A percentile compares a stretch with the other conserved stretches of the same genome.
Conservation (phyloP, 2,888 invertebrate species). For the Minunthozetes semirufus region DNA sequence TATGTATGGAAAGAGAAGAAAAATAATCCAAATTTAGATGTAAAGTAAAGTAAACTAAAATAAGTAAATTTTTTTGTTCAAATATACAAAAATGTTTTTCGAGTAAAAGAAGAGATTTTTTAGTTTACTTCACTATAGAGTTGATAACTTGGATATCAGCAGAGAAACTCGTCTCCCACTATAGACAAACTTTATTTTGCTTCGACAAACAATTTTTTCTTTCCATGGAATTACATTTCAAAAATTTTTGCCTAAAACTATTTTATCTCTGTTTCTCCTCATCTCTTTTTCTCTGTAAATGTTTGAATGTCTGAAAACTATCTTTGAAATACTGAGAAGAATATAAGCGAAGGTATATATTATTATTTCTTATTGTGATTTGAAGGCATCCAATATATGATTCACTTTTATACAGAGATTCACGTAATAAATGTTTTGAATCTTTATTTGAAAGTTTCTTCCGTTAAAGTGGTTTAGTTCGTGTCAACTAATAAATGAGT, state of each 20-base stretch:
- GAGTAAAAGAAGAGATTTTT: neutral
- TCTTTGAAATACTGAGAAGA: too few species aligned
- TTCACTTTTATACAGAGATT: neutral
- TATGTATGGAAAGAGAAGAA: neutral
- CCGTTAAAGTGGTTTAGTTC: neutral
- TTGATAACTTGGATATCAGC: neutral
- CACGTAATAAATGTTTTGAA: neutral
- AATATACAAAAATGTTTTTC: neutral
- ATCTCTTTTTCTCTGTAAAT: too few species aligned
- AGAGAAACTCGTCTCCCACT: too few species aligned
- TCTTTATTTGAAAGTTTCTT: neutral
- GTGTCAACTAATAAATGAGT: neutral
- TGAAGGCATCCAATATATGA: too few species aligned
- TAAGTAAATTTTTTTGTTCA: conserved; percentile 8
- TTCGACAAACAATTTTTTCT: conserved; percentile 6
- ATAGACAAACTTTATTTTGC: conserved; percentile 2
- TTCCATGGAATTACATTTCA: neutral
- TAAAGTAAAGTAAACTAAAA: too few species aligned
- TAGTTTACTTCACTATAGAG: neutral
- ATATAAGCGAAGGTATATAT: too few species aligned
- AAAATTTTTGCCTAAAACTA: conserved; percentile 11
- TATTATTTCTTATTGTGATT: too few species aligned
- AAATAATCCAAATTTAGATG: conserved; percentile 21
- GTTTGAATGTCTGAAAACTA: too few species aligned
- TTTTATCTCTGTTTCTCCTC: neutral